A percentile compares a stretch with the other conserved stretches of the same genome.
Evolutionary conservation across 2,888 invertebrate species (phyloP).

Genomic region (Pristionchus exspectatus): DNA sequence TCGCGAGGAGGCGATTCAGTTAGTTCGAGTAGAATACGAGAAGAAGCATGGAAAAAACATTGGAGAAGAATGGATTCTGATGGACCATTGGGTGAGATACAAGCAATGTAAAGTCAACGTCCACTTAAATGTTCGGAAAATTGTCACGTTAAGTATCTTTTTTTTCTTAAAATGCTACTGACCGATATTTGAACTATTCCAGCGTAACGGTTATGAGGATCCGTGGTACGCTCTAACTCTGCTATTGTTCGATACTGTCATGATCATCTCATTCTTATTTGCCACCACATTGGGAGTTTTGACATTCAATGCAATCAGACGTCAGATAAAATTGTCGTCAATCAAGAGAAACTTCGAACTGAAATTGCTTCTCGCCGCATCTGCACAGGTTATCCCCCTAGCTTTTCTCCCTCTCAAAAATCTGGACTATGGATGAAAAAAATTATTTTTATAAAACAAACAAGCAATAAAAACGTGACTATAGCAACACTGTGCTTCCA

Average conservation of each 20-base stretch:
- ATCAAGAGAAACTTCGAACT: not conserved
- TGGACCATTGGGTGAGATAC: conserved; percentile 8
- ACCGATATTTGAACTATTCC: too few relatives aligned
- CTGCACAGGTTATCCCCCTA: not conserved
- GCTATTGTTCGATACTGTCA: not conserved
- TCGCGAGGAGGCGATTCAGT: not conserved
- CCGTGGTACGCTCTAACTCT: not conserved
- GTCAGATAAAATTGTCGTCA: not conserved
- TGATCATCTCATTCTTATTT: not conserved
- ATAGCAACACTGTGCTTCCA: too few relatives aligned
- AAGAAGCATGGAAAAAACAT: not conserved
- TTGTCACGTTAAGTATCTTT: too few relatives aligned
- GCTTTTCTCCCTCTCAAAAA: too few relatives aligned
- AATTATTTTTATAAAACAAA: too few relatives aligned
- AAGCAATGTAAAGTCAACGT: too few relatives aligned
- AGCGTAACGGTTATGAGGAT: not conserved
- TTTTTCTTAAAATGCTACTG: too few relatives aligned
- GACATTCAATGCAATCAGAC: not conserved
- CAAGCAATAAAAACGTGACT: too few relatives aligned
- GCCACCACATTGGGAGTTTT: not conserved
- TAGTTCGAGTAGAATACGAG: not conserved
- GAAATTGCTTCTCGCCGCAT: not conserved
- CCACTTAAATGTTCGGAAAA: too few relatives aligned
- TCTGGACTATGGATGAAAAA: too few relatives aligned
- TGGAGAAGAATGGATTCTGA: not conserved